A percentile compares a stretch with the other conserved stretches of the same genome.
Conservation (phyloP, 2,888 invertebrate genomes). For the Himalopsyche tibetana region DNA sequence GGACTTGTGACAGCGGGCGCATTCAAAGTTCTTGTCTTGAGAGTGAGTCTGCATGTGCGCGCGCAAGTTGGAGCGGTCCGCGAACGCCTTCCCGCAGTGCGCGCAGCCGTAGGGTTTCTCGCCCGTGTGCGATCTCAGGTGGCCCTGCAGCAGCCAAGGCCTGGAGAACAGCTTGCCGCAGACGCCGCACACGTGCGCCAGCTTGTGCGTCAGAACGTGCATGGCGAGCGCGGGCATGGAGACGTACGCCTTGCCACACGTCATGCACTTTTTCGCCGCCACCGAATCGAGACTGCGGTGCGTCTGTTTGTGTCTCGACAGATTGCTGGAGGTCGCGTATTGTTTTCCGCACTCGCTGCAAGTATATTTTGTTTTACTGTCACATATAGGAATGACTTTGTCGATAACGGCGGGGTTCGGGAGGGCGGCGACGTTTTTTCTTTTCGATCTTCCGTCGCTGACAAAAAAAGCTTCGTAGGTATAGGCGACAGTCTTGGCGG, state of each 20-base stretch:
- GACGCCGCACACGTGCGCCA: conserved; percentile 94
- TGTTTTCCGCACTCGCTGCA: conserved; percentile 94
- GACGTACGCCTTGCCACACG: conserved; percentile 97
- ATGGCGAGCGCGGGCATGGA: conserved; percentile 98
- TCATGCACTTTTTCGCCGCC: conserved; percentile 95
- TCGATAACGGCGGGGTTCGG: conserved; percentile 71
- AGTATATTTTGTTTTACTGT: conserved; percentile 80
- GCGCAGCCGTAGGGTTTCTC: conserved; percentile 96
- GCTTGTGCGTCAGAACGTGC: conserved; percentile 94
- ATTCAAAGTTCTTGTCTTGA: conserved; percentile 91
- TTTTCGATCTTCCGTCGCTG: conserved; percentile 91
- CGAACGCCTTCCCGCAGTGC: conserved; percentile 95
- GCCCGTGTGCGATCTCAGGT: conserved; percentile 92
- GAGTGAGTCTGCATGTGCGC: conserved; percentile 98
- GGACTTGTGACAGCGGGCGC: conserved; percentile 90
- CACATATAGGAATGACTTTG: conserved; percentile 70
- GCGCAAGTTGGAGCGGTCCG: conserved; percentile 93
- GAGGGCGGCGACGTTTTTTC: conserved; percentile 76
- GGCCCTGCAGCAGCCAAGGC: conserved; percentile 95
- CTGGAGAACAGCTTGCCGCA: conserved; percentile 98
- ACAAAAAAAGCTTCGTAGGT: conserved; percentile 95
- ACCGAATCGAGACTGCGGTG: conserved; percentile 95
- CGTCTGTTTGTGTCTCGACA: conserved; percentile 93
- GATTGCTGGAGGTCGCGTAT: conserved; percentile 93
- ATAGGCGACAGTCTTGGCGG: conserved; percentile 88